A percentile compares a stretch with the other conserved stretches of the same genome.
Evolutionary conservation across 2,797 vertebrate species (phyloP).

Genomic region (Gallinago stenura): DNA sequence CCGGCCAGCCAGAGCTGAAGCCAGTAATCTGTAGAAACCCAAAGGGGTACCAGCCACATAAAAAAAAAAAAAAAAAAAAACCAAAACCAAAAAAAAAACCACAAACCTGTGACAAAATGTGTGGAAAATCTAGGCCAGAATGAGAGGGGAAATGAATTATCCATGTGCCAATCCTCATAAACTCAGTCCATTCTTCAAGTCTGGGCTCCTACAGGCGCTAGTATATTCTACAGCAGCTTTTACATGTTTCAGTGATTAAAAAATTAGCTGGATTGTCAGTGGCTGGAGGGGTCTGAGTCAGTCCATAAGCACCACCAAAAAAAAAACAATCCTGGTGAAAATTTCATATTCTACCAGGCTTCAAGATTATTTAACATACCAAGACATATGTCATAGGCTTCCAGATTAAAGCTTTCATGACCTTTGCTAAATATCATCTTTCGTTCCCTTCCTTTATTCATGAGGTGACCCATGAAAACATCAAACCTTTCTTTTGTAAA

Average conservation of each 20-base stretch:
- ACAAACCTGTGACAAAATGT: background rate
- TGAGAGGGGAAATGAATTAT: background rate
- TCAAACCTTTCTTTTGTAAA: background rate
- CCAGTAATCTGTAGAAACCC: background rate
- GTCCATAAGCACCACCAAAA: background rate
- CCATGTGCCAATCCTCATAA: background rate
- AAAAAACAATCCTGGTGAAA: background rate
- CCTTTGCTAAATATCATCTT: slow-evolving; percentile 55
- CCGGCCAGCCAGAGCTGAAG: background rate
- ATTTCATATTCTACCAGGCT: background rate
- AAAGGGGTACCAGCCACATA: background rate
- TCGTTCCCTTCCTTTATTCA: slow-evolving; percentile 10
- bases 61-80: background rate
- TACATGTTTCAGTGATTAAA: background rate
- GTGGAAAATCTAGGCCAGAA: background rate
- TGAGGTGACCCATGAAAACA: slow-evolving; percentile 42
- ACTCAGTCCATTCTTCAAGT: background rate
- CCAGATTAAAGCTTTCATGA: slow-evolving; percentile 23
- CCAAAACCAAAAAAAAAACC: no score
- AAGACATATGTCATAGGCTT: slow-evolving; percentile 8
- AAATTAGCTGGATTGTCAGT: background rate
- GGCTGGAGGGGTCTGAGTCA: background rate
- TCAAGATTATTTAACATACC: slow-evolving; percentile 3
- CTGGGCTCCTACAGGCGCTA: background rate
- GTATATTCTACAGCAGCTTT: background rate